Conservation (phyloP, 2,888 invertebrate species). For the Mesochorus sp. region DNA sequence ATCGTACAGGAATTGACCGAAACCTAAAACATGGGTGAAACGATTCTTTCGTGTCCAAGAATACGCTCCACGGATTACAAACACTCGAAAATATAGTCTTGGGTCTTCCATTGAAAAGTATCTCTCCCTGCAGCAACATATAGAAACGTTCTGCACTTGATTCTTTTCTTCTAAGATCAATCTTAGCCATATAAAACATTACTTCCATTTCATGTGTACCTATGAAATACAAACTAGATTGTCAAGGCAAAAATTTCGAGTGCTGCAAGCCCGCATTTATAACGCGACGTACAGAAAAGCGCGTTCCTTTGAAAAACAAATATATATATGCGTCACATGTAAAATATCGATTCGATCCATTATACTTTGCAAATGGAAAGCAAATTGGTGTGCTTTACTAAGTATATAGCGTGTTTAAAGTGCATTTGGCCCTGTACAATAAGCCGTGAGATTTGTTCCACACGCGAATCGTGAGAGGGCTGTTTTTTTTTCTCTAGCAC, state of each 20-base stretch:
- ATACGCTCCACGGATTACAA: conserved; percentile 63
- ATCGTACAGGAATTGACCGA: conserved; percentile 39
- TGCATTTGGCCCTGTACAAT: conserved; percentile 11
- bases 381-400: not conserved
- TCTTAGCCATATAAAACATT: no score
- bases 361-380: conserved; percentile 7
- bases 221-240: no score
- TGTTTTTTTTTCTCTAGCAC: conserved; percentile 39
- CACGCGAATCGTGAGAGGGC: not conserved
- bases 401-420: conserved; percentile 4
- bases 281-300: no score
- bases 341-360: no score
- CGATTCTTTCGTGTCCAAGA: conserved; percentile 22
- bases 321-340: no score
- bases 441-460: conserved; percentile 13
- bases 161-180: no score
- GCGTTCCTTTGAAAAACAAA: no score
- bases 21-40: conserved; percentile 39
- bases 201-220: no score
- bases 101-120: conserved; percentile 1
- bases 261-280: no score
- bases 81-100: conserved; percentile 71
- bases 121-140: no score
- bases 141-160: no score
- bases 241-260: no score